Base-by-base conservation (phyloP, 2,888 invertebrate species). In the Calliphora vomitoria region DNA sequence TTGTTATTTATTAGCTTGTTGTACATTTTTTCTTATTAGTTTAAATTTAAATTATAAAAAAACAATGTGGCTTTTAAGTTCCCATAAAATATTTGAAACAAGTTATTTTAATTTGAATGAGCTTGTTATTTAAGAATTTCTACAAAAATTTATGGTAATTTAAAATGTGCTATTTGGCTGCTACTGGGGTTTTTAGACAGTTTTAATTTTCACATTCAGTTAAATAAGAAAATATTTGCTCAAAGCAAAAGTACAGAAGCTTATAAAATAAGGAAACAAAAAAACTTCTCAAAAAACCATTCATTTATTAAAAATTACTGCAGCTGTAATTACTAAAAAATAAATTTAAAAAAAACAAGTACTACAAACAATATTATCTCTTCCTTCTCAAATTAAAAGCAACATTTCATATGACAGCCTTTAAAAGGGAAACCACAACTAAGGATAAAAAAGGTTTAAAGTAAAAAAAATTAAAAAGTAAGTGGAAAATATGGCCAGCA, bases 171-270 rank as follows among this genome's bases (percentile, higher is more conserved):
- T 38, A 72, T 38, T 41, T 53, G 8, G 3, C 25, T 47, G 47
- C 68, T 44, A 44, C 20, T 18, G 11, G 18, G 15, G 20, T 25
- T 35, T 44, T 44, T 20, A 66, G 20, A 44, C 20, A n/a, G 8
- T 47, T 13, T 47, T 31, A 31, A 47, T 15, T 31, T 50, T 69
- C 31, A 25, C 47, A 10, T 20, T 38, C 8, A 38, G n/a, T 60
- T 60, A 41, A 64, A 64, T 18, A 71, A 35, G n/a, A 69, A 31
- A 69, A 64, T 41, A 64, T 41, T 64, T 41, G 18, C 41, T 25
- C n/a, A 60, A 60, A 31, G 35, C 38, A 31, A 31, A 25, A 11
- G n/a, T 11, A 11, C 10, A n/a, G 13, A 50, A n/a, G 15, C 8
- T 53, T n/a, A 53, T 8, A 55, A 55, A 10, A 55, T 5, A 55